Base-by-base conservation (phyloP, 1,140 invertebrate species). In the Triops cancriformis region DNA sequence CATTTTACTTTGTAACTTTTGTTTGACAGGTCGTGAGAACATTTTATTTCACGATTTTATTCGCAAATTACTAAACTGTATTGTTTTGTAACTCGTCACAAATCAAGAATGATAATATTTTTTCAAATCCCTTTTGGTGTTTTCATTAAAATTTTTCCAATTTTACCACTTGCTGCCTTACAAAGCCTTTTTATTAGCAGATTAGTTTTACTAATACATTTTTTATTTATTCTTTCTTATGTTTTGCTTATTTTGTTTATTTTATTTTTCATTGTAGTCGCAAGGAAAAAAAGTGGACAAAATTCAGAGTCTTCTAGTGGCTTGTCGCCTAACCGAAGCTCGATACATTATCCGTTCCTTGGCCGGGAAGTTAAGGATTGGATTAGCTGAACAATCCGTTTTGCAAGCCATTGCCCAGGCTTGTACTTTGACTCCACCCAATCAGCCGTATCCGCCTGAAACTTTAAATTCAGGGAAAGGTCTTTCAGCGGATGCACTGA, bases 341-440 rank as follows among this genome's bases (percentile, higher is more conserved):
- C 89, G 94, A 74, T 99, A 92, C 85, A 86, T 99, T 0, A 94
- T 98, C 73, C 88, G 98, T 81, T 96, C 94, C 0, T 85, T 99
- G 1, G 90, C 92, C 79, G 98, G 98, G 12, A 99, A 99, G 86
- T 86, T 99, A 73, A 88, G 98, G 51, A 97, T 99, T 81, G 97
- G 97, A 4, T 86, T 99, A 75, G 98, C 97, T 0, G 98, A 99
- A 83, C 96, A 98, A 85, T 98, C 96, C 14, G 90, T 98, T 27
- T 86, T 99, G 18, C 92, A 93, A 83, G 97, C 98, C 14, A 83
- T 99, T 72, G 94, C 95, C 14, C 88, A 94, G 82, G 97, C 97
- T 5, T 91, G 91, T 81, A 88, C 90, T 27, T 85, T 88, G 76
- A 92, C 92, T 6, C 92, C 91, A 26, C 82, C 82, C 2, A 90